Evolutionary conservation across 2,113 vertebrate species (phyloP).

Genomic region (Channa argus): DNA sequence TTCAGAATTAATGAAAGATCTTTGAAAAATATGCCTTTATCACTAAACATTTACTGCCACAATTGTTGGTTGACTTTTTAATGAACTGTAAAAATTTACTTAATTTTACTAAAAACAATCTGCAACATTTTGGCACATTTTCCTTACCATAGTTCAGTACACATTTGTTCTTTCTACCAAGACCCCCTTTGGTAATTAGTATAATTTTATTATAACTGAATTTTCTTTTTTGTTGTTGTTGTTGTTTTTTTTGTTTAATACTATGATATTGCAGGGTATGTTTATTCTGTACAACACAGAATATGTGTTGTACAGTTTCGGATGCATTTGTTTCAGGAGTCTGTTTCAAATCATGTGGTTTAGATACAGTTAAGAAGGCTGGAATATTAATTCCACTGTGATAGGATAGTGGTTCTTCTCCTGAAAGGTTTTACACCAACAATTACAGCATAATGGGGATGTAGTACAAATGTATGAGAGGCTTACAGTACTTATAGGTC

Average conservation of each 20-base stretch:
- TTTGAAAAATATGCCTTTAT: too few relatives aligned
- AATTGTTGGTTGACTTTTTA: too few relatives aligned
- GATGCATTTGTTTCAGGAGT: not conserved
- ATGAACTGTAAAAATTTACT: too few relatives aligned
- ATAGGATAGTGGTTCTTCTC: not conserved
- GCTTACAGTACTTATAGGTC: constrained; percentile 2
- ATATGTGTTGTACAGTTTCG: not conserved
- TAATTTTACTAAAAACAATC: not conserved
- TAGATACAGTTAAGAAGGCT: not conserved
- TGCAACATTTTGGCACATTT: not conserved
- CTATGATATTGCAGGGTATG: not conserved
- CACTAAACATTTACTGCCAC: too few relatives aligned
- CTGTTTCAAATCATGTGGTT: not conserved
- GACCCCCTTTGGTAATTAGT: too few relatives aligned
- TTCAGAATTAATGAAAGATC: not conserved
- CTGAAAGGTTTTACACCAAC: not conserved
- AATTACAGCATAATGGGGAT: not conserved
- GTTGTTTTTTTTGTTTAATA: not conserved
- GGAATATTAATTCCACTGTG: not conserved
- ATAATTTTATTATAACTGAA: too few relatives aligned
- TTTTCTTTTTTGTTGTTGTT: too few relatives aligned
- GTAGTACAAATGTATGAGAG: not conserved
- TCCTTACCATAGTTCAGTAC: not conserved
- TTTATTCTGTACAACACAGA: not conserved
- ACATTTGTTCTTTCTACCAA: not conserved